Base-by-base conservation (phyloP, 2,113 vertebrate genomes). In the Brachyistius frenatus region DNA sequence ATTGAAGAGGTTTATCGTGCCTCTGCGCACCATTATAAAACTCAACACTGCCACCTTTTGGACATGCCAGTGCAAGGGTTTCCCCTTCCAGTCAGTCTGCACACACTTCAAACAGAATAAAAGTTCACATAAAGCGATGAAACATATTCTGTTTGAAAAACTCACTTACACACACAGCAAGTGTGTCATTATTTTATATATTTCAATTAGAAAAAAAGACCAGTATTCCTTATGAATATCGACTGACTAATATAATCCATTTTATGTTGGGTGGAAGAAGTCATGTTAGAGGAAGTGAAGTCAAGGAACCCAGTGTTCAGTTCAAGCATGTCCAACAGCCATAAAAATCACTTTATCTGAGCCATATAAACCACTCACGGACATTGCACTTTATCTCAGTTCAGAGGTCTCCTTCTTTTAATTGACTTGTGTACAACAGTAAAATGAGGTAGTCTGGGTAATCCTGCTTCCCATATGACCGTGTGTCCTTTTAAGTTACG, bases 21-120 rank as follows among this genome's bases (percentile, higher is more conserved):
- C 57, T 55, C 50, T n/a, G 50, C 57, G 56, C 68, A 67, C 8
- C 69, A 76, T 88, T 84, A 16, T 81, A 77, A 96, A 96, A 95
- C 96, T 96, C 97, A 96, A 98, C 95, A 97, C 96, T 96, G 97
- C 96, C 97, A 96, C 96, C 97, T 97, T 96, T 97, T 96, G 97
- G 95, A 89, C 79, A 88, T 86, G 54, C 4, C 13, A 1, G 58
- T 5, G 55, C 49, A 92, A 58, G 67, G 60, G 53, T 55, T 60
- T 65, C 3, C 54, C 55, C 32, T 64, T n/a, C 57, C 60, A 66
- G 52, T 11, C 60, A 41, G 46, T 47, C 14, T 32, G 37, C 36
- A 41, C 23, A 33, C 1, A 37, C 30, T 32, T 64, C 37, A 50
- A 49, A 61, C 9, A 57, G n/a, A 39, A 33, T 33, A 16, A 39